These are phyloP conservation scores for Stigmatopora nigra DNA, from an alignment of 2,113 vertebrate species.

Conservation along the genomic window DNA sequence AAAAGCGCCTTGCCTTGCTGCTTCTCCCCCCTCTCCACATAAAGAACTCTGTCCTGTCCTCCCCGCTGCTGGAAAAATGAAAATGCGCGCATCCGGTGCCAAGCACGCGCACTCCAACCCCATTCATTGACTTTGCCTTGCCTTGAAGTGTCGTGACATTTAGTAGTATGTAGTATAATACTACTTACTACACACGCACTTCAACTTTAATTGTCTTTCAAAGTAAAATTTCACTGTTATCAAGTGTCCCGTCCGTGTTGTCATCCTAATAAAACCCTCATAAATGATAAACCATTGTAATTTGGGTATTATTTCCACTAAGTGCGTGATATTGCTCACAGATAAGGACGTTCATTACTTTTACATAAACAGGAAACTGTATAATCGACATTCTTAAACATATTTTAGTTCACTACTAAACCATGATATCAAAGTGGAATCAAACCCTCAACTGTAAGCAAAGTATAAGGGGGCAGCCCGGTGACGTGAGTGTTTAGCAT, in stretches of 20 bases:
- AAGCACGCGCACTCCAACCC: constrained; percentile 36
- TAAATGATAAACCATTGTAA: too few relatives aligned
- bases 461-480: too few relatives aligned
- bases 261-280: too few relatives aligned
- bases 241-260: background rate
- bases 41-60: constrained; percentile 41
- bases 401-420: background rate
- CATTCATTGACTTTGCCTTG: constrained; percentile 43
- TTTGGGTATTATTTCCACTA: background rate
- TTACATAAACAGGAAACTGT: background rate
- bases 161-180: too few relatives aligned
- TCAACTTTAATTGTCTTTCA: background rate
- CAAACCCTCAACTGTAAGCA: too few relatives aligned
- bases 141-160: background rate
- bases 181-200: background rate
- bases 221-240: background rate
- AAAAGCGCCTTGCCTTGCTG: constrained; percentile 17
- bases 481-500: too few relatives aligned
- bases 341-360: background rate
- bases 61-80: constrained; percentile 36
- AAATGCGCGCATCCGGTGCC: constrained; percentile 39
- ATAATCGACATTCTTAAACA: background rate
- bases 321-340: background rate
- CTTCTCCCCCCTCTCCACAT: constrained; percentile 48
- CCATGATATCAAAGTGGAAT: background rate